These are phyloP conservation scores for Lottia scabra DNA, from an alignment of 2,888 invertebrate genomes.

Conservation along the genomic window DNA sequence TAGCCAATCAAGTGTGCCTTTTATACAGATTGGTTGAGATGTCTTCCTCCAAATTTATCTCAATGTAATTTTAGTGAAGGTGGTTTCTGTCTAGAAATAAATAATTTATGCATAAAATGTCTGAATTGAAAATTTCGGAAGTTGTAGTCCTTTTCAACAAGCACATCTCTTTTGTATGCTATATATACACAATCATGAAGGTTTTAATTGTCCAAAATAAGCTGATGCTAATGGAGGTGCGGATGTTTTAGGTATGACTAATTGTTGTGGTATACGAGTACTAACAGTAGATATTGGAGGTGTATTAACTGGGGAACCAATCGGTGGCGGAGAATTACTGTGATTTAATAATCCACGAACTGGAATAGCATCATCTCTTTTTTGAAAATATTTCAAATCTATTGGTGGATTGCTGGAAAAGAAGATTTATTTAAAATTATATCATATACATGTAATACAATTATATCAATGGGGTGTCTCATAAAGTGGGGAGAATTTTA, in stretches of 20 bases:
- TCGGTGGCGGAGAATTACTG: conserved; percentile 40
- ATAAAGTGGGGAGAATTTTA: too few relatives aligned
- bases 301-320: conserved; percentile 19
- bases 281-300: background rate
- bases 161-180: too few relatives aligned
- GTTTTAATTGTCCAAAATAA: conserved; percentile 53
- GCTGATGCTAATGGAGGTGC: conserved; percentile 59
- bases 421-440: background rate
- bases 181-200: conserved; percentile 6
- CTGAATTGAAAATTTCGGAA: too few relatives aligned
- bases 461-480: too few relatives aligned
- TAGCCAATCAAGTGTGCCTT: too few relatives aligned
- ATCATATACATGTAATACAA: too few relatives aligned
- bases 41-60: too few relatives aligned
- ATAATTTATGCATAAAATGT: too few relatives aligned
- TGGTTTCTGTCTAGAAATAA: too few relatives aligned
- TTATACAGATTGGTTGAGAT: too few relatives aligned
- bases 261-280: conserved; percentile 39
- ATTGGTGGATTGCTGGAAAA: conserved; percentile 60
- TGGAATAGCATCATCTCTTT: conserved; percentile 57
- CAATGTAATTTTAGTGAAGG: too few relatives aligned
- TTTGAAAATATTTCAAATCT: conserved; percentile 61
- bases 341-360: conserved; percentile 42
- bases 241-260: conserved; percentile 46
- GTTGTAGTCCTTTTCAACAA: too few relatives aligned